These are phyloP conservation scores for Saccopteryx leptura DNA, from an alignment of 2,113 vertebrate species.

Conservation along the genomic window DNA sequence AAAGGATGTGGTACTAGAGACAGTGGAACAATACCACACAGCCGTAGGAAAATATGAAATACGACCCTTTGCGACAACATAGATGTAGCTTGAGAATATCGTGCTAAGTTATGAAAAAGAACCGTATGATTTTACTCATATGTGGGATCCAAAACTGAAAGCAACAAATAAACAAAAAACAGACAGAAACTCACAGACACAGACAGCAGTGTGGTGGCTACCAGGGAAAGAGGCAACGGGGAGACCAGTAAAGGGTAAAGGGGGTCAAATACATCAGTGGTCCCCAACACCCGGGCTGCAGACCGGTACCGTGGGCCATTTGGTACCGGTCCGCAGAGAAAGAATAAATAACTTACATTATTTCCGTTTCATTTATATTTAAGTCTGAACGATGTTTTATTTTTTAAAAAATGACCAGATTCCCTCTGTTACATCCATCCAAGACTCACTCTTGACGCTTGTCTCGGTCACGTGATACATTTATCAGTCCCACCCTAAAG, in stretches of 20 bases:
- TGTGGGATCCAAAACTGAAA: background rate
- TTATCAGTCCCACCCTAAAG: too few relatives aligned
- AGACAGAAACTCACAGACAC: background rate
- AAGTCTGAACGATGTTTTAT: too few relatives aligned
- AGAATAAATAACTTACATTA: too few relatives aligned
- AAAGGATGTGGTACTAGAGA: background rate
- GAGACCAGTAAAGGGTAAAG: background rate
- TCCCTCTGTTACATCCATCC: too few relatives aligned
- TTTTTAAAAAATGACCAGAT: too few relatives aligned
- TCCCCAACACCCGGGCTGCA: too few relatives aligned
- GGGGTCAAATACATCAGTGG: background rate
- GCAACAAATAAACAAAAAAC: background rate
- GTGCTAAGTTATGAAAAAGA: background rate
- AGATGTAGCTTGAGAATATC: background rate
- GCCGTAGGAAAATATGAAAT: background rate
- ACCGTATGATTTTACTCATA: background rate
- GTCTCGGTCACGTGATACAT: too few relatives aligned
- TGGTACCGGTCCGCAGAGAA: too few relatives aligned
- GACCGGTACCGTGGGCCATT: too few relatives aligned
- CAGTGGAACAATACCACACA: background rate
- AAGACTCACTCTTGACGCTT: too few relatives aligned
- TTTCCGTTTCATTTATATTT: too few relatives aligned
- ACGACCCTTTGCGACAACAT: background rate
- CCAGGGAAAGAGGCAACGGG: background rate
- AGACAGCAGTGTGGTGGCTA: background rate